Evolutionary conservation across 2,797 vertebrate genomes (phyloP).

Genomic region (Melanotaenia pygmaea): DNA sequence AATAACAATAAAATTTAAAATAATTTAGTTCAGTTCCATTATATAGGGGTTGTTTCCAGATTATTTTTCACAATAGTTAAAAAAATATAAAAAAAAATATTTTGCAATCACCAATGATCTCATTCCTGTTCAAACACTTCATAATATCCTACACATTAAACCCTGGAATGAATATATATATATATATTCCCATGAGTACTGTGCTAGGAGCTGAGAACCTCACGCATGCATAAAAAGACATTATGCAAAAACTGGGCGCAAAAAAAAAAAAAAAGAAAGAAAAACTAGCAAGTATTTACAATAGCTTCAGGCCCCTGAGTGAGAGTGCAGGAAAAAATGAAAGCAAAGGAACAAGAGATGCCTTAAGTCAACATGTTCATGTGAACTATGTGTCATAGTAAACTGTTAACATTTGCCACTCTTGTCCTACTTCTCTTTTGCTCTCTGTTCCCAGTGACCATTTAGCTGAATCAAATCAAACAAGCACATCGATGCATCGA

Average conservation of each 20-base stretch:
- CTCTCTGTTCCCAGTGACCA: slow-evolving; percentile 37
- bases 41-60: too few relatives aligned
- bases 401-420: slow-evolving; percentile 63
- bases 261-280: slow-evolving; percentile 21
- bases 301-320: slow-evolving; percentile 39
- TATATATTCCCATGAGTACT: too few relatives aligned
- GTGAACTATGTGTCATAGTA: slow-evolving; percentile 63
- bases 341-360: slow-evolving; percentile 55
- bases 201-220: slow-evolving; percentile 16
- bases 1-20: too few relatives aligned
- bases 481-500: slow-evolving; percentile 14
- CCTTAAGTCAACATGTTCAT: slow-evolving; percentile 50
- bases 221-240: slow-evolving; percentile 24
- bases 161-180: not conserved
- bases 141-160: not conserved
- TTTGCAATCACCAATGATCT: too few relatives aligned
- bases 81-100: too few relatives aligned
- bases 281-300: slow-evolving; percentile 39
- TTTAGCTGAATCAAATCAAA: slow-evolving; percentile 51
- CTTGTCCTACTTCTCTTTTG: slow-evolving; percentile 41
- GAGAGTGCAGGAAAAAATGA: slow-evolving; percentile 31
- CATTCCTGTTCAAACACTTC: too few relatives aligned
- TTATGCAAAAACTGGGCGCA: slow-evolving; percentile 2
- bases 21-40: too few relatives aligned
- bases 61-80: too few relatives aligned